Evolutionary conservation across 2,888 invertebrate genomes (phyloP).

Genomic region (Drosophila birchii): DNA sequence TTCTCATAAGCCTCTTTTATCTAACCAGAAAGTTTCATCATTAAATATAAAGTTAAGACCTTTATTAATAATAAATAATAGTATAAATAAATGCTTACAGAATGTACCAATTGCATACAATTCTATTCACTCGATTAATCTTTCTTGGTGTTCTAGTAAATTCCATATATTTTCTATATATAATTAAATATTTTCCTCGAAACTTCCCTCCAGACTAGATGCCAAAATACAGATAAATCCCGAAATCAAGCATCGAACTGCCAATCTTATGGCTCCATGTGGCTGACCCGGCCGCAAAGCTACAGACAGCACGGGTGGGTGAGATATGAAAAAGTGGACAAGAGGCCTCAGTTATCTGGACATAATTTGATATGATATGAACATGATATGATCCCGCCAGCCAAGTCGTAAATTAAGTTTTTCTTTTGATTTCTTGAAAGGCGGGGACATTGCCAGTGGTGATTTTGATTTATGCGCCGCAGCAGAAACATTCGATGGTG

Average conservation of each 20-base stretch:
- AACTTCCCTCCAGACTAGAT: neutral
- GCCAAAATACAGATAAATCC: constrained; percentile 18
- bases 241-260: constrained; percentile 14
- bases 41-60: neutral
- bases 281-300: constrained; percentile 8
- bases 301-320: neutral
- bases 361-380: constrained; percentile 46
- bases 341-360: constrained; percentile 30
- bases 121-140: neutral
- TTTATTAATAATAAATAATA: neutral
- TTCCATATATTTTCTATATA: neutral
- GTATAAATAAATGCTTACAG: neutral
- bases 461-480: constrained; percentile 61
- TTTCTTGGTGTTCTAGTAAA: neutral
- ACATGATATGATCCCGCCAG: constrained; percentile 44
- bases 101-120: too few species aligned
- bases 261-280: constrained; percentile 17
- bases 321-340: constrained; percentile 26
- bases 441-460: constrained; percentile 18
- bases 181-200: neutral
- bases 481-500: constrained; percentile 46
- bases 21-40: neutral
- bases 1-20: neutral
- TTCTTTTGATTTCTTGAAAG: constrained; percentile 5
- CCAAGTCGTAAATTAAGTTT: constrained; percentile 36